Evolutionary conservation across 2,113 vertebrate genomes (phyloP).

Genomic region (Solea solea): DNA sequence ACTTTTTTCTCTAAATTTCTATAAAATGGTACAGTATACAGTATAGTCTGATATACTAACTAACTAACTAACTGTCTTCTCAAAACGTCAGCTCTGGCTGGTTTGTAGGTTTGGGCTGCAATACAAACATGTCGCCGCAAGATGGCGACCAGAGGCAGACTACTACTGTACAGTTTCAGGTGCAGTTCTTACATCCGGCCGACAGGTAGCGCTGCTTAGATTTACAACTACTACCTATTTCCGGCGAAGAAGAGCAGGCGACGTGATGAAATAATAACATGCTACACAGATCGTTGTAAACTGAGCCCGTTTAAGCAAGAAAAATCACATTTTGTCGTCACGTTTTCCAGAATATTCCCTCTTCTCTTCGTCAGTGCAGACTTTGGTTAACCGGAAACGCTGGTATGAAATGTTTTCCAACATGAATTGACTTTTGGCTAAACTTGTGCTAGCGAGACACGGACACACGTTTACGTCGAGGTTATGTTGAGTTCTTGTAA

Average conservation of each 20-base stretch:
- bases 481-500: neutral
- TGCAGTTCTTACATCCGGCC: constrained; percentile 6
- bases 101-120: no score
- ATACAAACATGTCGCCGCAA: no score
- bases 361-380: neutral
- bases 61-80: no score
- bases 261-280: neutral
- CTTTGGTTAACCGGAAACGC: neutral
- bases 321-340: neutral
- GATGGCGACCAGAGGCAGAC: neutral
- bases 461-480: neutral
- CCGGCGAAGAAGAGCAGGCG: neutral
- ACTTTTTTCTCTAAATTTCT: no score
- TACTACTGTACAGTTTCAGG: neutral
- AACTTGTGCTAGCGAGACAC: neutral
- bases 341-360: neutral
- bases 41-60: no score
- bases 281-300: neutral
- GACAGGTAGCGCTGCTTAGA: neutral
- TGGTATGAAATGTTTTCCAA: constrained; percentile 34
- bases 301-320: neutral
- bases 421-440: constrained; percentile 9
- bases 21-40: no score
- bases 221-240: neutral
- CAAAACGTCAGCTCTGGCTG: no score